Conservation (phyloP, 2,888 invertebrate genomes). For the Clunio marinus region DNA sequence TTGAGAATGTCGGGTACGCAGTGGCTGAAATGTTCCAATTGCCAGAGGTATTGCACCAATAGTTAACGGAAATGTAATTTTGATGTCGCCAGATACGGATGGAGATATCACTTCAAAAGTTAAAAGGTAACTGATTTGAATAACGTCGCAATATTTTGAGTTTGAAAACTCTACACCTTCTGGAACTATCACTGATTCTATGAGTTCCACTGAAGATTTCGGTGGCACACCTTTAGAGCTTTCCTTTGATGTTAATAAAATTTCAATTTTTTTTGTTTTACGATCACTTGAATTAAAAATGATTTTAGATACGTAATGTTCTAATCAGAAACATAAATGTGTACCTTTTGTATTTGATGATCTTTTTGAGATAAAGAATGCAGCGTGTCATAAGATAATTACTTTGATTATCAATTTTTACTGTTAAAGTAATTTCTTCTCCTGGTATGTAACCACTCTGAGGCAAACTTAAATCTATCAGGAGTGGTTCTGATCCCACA, state of each 20-base stretch:
- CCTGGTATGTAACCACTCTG: constrained; percentile 25
- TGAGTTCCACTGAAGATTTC: too few relatives aligned
- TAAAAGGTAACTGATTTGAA: background rate
- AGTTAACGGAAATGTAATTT: background rate
- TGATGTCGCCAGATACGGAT: too few relatives aligned
- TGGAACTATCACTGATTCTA: background rate
- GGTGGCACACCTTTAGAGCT: too few relatives aligned
- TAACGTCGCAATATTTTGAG: background rate
- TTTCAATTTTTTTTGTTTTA: background rate
- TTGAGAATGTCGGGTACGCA: too few relatives aligned
- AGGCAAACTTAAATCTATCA: constrained; percentile 28
- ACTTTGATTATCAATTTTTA: constrained; percentile 12
- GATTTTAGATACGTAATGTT: background rate
- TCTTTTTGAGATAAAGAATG: background rate
- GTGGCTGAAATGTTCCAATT: too few relatives aligned
- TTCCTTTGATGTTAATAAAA: too few relatives aligned
- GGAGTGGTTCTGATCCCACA: constrained; percentile 28
- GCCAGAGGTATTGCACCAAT: background rate
- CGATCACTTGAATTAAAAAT: background rate
- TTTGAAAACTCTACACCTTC: background rate
- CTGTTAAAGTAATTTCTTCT: constrained; percentile 14
- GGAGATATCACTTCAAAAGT: background rate
- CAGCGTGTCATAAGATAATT: background rate
- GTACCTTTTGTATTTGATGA: background rate
- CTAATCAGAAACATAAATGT: background rate